phyloP scores from a whole-genome alignment of 2,888 invertebrate species.

The Drosophila fulvimacula region DNA sequence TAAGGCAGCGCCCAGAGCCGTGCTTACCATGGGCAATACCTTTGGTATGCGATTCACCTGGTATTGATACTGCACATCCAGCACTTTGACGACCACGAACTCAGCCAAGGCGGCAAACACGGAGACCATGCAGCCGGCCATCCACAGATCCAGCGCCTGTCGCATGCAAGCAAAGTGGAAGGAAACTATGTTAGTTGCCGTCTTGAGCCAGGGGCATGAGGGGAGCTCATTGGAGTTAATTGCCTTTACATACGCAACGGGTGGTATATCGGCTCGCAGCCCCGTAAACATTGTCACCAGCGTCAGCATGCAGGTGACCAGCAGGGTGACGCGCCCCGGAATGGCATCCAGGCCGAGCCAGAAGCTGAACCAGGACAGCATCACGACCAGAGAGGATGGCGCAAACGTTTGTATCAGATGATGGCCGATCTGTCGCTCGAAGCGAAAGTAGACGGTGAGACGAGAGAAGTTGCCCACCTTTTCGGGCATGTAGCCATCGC shows the following conservation, averaged over 20 bases:
- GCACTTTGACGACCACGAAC: constrained; percentile 92
- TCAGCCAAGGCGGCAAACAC: constrained; percentile 93
- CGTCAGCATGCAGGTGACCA: constrained; percentile 94
- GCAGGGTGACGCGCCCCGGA: constrained; percentile 91
- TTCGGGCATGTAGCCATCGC: constrained; percentile 90
- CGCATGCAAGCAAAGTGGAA: constrained; percentile 41
- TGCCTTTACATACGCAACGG: constrained; percentile 94
- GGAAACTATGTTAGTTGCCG: constrained; percentile 3
- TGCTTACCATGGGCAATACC: constrained; percentile 84
- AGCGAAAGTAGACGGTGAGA: constrained; percentile 91
- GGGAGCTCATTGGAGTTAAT: constrained; percentile 20
- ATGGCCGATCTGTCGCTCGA: constrained; percentile 93
- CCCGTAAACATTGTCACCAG: constrained; percentile 95
- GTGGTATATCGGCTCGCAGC: constrained; percentile 92
- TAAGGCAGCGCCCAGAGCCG: constrained; percentile 39
- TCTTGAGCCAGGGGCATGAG: background rate
- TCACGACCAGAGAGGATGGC: constrained; percentile 92
- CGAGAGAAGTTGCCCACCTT: constrained; percentile 94
- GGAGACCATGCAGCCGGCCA: constrained; percentile 95
- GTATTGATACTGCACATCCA: constrained; percentile 91
- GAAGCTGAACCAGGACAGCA: constrained; percentile 94
- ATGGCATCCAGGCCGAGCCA: constrained; percentile 94
- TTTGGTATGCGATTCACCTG: constrained; percentile 86
- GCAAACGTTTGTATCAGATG: constrained; percentile 94
- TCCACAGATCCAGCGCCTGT: constrained; percentile 93